These are phyloP conservation scores for Bombus huntii DNA, from an alignment of 1,140 invertebrate species.

Conservation along the genomic window DNA sequence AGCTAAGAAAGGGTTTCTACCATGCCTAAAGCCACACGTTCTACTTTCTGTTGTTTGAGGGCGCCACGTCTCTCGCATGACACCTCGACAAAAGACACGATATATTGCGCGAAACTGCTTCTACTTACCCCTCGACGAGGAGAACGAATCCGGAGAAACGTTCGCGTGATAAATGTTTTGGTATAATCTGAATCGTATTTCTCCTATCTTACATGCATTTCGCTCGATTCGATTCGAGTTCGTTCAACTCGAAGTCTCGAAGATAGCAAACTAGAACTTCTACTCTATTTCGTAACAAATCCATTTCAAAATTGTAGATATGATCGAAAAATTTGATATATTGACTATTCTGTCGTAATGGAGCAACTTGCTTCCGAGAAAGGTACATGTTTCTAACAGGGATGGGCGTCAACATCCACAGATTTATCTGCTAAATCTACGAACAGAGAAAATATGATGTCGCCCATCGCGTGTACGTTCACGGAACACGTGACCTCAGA, in stretches of 20 bases:
- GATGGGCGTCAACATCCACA: no score
- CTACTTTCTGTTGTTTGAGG: constrained; percentile 53
- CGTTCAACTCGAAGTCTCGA: background rate
- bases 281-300: background rate
- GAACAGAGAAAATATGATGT: background rate
- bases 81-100: constrained; percentile 34
- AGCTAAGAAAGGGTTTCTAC: constrained; percentile 39
- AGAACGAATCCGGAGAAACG: background rate
- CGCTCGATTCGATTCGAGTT: background rate
- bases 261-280: no score
- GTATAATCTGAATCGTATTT: constrained; percentile 14
- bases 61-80: constrained; percentile 62
- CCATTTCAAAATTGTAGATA: background rate
- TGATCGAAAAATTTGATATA: no score
- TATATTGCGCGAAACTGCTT: constrained; percentile 35
- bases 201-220: background rate
- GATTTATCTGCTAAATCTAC: background rate
- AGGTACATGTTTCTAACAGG: background rate
- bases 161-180: background rate
- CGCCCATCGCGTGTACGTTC: background rate
- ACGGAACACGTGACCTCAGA: background rate
- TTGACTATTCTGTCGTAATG: no score
- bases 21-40: constrained; percentile 42
- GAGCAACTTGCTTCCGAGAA: no score
- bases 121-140: constrained; percentile 9